phyloP scores from a whole-genome alignment of 2,888 invertebrate genomes.

The Andrena bucephala region DNA sequence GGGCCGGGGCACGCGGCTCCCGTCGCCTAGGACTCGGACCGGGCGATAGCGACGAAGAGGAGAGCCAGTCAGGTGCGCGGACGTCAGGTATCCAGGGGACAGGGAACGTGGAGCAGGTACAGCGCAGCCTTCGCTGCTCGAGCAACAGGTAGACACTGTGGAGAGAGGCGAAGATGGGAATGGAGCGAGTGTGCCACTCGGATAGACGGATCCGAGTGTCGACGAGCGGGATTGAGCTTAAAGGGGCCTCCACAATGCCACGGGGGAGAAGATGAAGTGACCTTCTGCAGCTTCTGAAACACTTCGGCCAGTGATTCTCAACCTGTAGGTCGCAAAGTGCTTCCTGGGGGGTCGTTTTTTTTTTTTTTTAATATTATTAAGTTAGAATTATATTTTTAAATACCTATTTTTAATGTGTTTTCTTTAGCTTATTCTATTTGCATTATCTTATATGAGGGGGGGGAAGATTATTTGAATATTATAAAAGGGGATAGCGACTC shows the following conservation, averaged over 20 bases:
- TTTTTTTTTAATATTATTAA: too few relatives aligned
- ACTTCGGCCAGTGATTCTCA: too few relatives aligned
- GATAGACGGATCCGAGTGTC: slow-evolving; percentile 72
- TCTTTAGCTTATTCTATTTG: too few relatives aligned
- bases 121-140: slow-evolving; percentile 69
- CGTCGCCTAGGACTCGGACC: too few relatives aligned
- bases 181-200: slow-evolving; percentile 66
- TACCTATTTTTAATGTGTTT: too few relatives aligned
- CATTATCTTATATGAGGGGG: too few relatives aligned
- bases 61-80: slow-evolving; percentile 7
- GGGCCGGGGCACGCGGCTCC: background rate
- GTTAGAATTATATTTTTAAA: too few relatives aligned
- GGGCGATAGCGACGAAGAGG: background rate
- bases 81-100: background rate
- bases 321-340: too few relatives aligned
- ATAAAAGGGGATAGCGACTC: too few relatives aligned
- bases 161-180: slow-evolving; percentile 71
- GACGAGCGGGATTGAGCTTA: slow-evolving; percentile 51
- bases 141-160: slow-evolving; percentile 81
- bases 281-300: too few relatives aligned
- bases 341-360: too few relatives aligned
- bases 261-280: background rate
- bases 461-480: too few relatives aligned
- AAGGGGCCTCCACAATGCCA: slow-evolving; percentile 46
- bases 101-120: slow-evolving; percentile 51